Evolutionary conservation across 2,888 invertebrate species (phyloP), one percentile per base, ranked within the genome.

Genomic region (Leistus spinibarbis): DNA sequence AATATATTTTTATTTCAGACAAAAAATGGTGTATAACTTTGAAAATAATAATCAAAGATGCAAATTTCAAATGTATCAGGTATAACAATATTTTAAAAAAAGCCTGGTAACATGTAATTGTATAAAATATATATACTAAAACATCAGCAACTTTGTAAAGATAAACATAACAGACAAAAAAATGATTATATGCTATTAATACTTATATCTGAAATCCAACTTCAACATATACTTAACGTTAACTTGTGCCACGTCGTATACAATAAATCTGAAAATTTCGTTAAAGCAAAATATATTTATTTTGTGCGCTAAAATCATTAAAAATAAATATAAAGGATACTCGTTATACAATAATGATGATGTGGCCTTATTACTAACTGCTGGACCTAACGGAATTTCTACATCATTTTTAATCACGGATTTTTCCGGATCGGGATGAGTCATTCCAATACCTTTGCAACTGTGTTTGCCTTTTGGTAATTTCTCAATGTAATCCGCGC

Each of bases 241-340:
- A 40, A 98, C 94, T 87, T 99, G 99, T 13, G 96, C 95, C 56
- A 95, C 91, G 85, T 99, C 97, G 85, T 99, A 99, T 0, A 99
- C 98, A 85, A 99, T 95, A 82, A 90, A 93, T 87, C 91, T 91
- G 86, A 68, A 78, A 74, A 77, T 76, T 22, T 54, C 7, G 69
- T 81, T 82, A 82, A 82, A 82, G 80, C 82, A 82, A 81, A 70
- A 64, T 60, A 62, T 16, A 5, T 57, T 13, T 10, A 40, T 10
- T 40, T 40, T 40, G n/a, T n/a, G n/a, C n/a, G n/a, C n/a, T n/a
- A n/a, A n/a, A n/a, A 53, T 53, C 7, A 53, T 53, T 53, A 53
- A 53, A 9, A 16, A 16, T 4, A 56, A 16, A 19, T 10, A 5
- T 56, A 60, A 60, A 60, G 60, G 60, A 92, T 93, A 96, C 91